phyloP scores from a whole-genome alignment of 2,888 invertebrate species.

The Crematogaster levior region DNA sequence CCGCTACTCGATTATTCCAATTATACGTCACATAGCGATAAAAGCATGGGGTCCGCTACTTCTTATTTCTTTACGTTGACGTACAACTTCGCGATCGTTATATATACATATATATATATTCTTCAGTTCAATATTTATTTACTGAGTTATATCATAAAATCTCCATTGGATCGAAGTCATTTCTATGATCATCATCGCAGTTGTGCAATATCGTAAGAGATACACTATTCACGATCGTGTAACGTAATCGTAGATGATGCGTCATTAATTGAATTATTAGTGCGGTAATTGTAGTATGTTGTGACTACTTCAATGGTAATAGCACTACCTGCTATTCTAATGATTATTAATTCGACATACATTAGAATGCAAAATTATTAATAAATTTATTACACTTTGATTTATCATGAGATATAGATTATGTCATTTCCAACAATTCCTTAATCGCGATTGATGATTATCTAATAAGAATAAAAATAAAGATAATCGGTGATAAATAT shows the following conservation, averaged over 20 bases:
- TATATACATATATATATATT: constrained; percentile 7
- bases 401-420: not conserved
- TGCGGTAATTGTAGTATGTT: not conserved
- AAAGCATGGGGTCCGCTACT: not conserved
- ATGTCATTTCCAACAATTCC: not conserved
- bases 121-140: too few relatives aligned
- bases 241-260: not conserved
- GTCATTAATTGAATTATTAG: constrained; percentile 26
- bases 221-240: not conserved
- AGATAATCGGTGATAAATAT: not conserved
- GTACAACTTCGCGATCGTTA: constrained; percentile 9
- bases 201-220: constrained; percentile 9
- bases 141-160: not conserved
- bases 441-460: not conserved
- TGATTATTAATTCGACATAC: not conserved
- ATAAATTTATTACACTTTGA: not conserved
- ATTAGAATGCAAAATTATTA: not conserved
- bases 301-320: not conserved
- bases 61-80: constrained; percentile 34
- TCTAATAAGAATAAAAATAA: not conserved
- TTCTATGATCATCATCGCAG: not conserved
- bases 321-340: not conserved
- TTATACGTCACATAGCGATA: not conserved
- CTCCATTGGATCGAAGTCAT: not conserved
- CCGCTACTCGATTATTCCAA: constrained; percentile 3